These are phyloP conservation scores for Thecophora atra DNA, from an alignment of 2,888 invertebrate species.

Conservation along the genomic window DNA sequence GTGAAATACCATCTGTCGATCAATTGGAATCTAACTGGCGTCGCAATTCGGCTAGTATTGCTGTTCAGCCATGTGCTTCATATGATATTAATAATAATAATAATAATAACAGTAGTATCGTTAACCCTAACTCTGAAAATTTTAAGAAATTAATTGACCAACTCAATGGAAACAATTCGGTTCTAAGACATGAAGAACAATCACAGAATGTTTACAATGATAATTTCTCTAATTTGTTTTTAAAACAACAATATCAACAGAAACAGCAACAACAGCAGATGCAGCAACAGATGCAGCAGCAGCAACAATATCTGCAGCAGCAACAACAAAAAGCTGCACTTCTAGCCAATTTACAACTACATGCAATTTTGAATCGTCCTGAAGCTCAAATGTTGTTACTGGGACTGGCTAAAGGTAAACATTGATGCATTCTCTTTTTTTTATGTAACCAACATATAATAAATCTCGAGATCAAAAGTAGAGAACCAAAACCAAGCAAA, in stretches of 20 bases:
- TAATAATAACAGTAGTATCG: conserved; percentile 41
- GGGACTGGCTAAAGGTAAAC: conserved; percentile 59
- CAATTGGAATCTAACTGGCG: conserved; percentile 63
- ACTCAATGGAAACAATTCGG: conserved; percentile 44
- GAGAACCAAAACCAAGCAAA: too few species aligned
- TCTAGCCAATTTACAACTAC: conserved; percentile 60
- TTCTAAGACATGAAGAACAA: conserved; percentile 18
- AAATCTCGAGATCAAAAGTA: too few species aligned
- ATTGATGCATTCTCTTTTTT: too few species aligned
- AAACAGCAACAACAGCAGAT: conserved; percentile 59
- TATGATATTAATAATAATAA: conserved; percentile 45
- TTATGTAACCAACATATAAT: too few species aligned
- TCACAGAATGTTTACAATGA: conserved; percentile 50
- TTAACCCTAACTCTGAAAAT: conserved; percentile 51
- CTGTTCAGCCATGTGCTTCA: conserved; percentile 20
- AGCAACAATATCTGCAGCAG: conserved; percentile 54
- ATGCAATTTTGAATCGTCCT: conserved; percentile 59
- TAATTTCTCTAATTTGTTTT: conserved; percentile 58
- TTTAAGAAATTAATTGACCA: conserved; percentile 60
- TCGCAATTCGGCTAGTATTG: conserved; percentile 50
- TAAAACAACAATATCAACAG: conserved; percentile 55
- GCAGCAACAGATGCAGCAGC: conserved; percentile 53
- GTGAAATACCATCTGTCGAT: conserved; percentile 59
- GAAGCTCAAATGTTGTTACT: conserved; percentile 59
- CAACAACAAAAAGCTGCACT: conserved; percentile 62